Base-by-base conservation (phyloP, 2,888 invertebrate genomes). In the Ligdia adustata region DNA sequence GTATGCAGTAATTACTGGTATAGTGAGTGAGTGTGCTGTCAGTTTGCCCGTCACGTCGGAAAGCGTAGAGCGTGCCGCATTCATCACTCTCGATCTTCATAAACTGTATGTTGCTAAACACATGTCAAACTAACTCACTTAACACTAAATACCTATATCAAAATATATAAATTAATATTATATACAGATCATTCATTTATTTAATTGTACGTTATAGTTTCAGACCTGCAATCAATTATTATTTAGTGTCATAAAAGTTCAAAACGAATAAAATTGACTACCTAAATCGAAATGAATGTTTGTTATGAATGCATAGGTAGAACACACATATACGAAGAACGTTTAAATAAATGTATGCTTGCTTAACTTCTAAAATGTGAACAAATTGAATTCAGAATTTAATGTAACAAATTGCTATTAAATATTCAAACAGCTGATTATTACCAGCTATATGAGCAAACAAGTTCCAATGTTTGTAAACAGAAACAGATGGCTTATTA, bases 1-100 rank as follows among this genome's bases (percentile, higher is more conserved):
- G 71, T 75, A 81, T 79, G 76, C 68, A 55, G 67, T 77, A 69
- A 75, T 74, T 77, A 65, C 66, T 62, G 64, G 64, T 69, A 63
- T 58, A 72, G 62, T 66, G 66, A 72, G 66, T 70, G 64, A 72
- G 66, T 70, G 65, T 66, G 69, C 66, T 73, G 72, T 73, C 69
- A 66, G 59, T 58, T 64, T 62, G 70, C 69, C 66, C 61, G 65
- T 79, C 74, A 73, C 70, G 61, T 60, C 62, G 60, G 53, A 63
- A 67, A 57, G 52, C 65, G 62, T 68, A 62, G 64, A 67, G 72
- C 69, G 65, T 62, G 60, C 52, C 33, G 62, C 64, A 66, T 75
- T 75, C 68, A 72, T 67, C 67, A 72, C 68, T 78, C 69, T 73
- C 68, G 52, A 62, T 66, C 64, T n/a, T n/a, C n/a, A n/a, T n/a